Evolutionary conservation across 2,888 invertebrate species (phyloP).

Genomic region (Chymomyza fuscimana): DNA sequence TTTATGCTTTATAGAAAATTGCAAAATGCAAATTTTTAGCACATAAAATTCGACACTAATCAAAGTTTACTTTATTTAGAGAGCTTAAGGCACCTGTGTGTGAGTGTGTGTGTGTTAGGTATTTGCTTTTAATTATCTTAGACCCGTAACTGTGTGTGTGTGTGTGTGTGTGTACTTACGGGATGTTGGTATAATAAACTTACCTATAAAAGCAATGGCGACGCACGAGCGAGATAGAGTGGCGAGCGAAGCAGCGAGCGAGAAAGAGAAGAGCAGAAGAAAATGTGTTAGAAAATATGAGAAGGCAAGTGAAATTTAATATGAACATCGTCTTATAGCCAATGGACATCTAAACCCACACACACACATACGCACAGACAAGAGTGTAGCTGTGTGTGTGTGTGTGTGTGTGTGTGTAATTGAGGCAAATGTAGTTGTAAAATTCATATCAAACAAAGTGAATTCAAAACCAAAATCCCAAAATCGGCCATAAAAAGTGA

Average conservation of each 20-base stretch:
- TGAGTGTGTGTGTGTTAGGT: conserved; percentile 13
- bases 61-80: not conserved
- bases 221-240: conserved; percentile 9
- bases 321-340: conserved; percentile 53
- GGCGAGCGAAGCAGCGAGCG: not conserved
- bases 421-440: conserved; percentile 58
- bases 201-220: not conserved
- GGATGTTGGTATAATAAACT: conserved; percentile 20
- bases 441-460: conserved; percentile 52
- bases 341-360: conserved; percentile 21
- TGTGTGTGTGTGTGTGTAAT: not conserved
- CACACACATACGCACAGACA: not conserved
- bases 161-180: conserved; percentile 11
- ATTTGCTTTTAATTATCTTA: conserved; percentile 22
- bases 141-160: conserved; percentile 12
- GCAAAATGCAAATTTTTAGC: not conserved
- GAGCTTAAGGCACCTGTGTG: not conserved
- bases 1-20: too few species aligned
- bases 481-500: conserved; percentile 47
- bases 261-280: conserved; percentile 12
- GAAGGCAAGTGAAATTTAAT: conserved; percentile 61
- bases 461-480: conserved; percentile 58
- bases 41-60: not conserved
- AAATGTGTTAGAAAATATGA: conserved; percentile 50
- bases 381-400: not conserved